Conservation (phyloP, 1,140 invertebrate species). For the Drosophila insularis region DNA sequence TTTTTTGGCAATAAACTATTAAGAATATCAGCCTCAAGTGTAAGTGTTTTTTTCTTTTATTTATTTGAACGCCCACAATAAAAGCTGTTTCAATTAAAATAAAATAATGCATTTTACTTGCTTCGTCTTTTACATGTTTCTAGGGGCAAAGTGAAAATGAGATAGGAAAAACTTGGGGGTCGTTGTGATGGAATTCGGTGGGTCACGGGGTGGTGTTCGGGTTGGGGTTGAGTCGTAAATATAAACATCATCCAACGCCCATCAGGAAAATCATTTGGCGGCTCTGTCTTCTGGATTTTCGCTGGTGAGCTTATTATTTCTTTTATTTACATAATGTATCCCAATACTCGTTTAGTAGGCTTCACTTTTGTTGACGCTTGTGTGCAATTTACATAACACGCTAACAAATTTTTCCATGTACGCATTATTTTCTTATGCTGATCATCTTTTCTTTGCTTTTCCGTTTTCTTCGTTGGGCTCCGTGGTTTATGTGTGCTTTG, state of each 20-base stretch:
- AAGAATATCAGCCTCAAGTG: too few relatives aligned
- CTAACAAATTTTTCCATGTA: slow-evolving; percentile 61
- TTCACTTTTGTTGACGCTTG: slow-evolving; percentile 50
- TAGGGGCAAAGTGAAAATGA: too few relatives aligned
- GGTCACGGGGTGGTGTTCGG: neutral
- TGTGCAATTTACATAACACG: slow-evolving; percentile 79
- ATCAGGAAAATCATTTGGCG: slow-evolving; percentile 65
- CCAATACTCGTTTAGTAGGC: slow-evolving; percentile 41
- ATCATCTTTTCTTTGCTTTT: slow-evolving; percentile 40
- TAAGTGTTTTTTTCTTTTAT: too few relatives aligned
- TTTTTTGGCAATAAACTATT: too few relatives aligned
- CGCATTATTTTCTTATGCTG: slow-evolving; percentile 33
- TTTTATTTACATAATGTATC: slow-evolving; percentile 78
- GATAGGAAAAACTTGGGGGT: neutral
- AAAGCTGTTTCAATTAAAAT: too few relatives aligned
- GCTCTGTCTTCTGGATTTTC: slow-evolving; percentile 26
- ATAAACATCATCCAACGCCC: slow-evolving; percentile 70
- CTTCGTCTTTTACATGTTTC: too few relatives aligned
- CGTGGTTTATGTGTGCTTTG: slow-evolving; percentile 73
- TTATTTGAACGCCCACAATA: too few relatives aligned
- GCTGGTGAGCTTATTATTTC: slow-evolving; percentile 68
- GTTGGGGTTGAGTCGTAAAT: slow-evolving; percentile 33
- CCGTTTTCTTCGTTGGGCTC: slow-evolving; percentile 12
- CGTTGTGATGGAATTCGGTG: neutral
- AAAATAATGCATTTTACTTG: too few relatives aligned